Base-by-base conservation (phyloP, 2,888 invertebrate species). In the Leptinotarsa rubiginosa region DNA sequence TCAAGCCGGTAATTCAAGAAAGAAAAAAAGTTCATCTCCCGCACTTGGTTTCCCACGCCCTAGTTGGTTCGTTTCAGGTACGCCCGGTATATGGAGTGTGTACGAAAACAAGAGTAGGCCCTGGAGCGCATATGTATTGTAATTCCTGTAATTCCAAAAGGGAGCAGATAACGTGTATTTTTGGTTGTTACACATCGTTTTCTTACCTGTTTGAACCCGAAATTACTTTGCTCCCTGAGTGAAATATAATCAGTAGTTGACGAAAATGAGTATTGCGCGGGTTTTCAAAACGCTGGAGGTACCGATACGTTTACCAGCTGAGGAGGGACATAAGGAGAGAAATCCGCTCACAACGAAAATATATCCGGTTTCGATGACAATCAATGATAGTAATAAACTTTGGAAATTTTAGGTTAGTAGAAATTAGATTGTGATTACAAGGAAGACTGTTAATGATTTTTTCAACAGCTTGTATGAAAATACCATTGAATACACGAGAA, bases 21-120 rank as follows among this genome's bases (percentile, higher is more conserved):
- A 69, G 49, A 54, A 59, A 56, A 56, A 31, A 49, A 62, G 41
- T 31, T 31, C 62, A 10, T 70, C 65, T 65, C 65, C 65, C 65
- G 52, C 41, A 65, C 69, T 50, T 50, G 67, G 62, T 66, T 72
- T 70, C 73, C 68, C 73, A 75, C 75, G 72, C 69, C 75, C 73
- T 68, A 75, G 49, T 73, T 75, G 73, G 56, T 65, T 41, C 64
- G 54, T 65, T 75, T 71, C 74, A 75, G 74, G 74, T 75, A 75
- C 71, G 47, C 65, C 50, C 65, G 47, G 52, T 71, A 71, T 69
- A 71, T 69, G 74, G 65, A 68, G 50, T 56, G 70, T 41, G 71
- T 75, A 65, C 68, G 69, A 75, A 75, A 75, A 75, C 74, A 75
- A 75, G 74, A 71, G 71, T 69, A 56, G 62, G 62, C 71, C 74